A percentile compares a stretch with the other conserved stretches of the same genome.
These are phyloP conservation scores for Bergia sp. DNA, from an alignment of 92 coral and sea anemone species.

Conservation along the genomic window DNA sequence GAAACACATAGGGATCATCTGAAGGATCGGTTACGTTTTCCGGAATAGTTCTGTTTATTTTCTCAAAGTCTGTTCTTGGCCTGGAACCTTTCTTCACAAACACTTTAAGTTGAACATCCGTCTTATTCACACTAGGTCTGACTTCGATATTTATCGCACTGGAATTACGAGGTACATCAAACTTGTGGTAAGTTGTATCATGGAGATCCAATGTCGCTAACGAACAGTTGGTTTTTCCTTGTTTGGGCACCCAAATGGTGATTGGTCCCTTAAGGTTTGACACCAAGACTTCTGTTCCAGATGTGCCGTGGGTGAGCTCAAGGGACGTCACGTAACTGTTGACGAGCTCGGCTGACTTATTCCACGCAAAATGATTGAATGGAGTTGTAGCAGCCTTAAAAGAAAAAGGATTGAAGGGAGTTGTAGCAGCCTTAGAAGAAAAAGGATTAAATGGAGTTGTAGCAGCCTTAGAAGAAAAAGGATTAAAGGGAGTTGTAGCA, in stretches of 20 bases:
- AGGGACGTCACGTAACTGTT: slow-evolving; percentile 43
- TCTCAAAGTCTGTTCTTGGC: slow-evolving; percentile 36
- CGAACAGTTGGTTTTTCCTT: slow-evolving; percentile 7
- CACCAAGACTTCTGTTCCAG: slow-evolving; percentile 35
- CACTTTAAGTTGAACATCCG: slow-evolving; percentile 26
- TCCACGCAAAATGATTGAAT: slow-evolving; percentile 42
- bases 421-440: too few species aligned
- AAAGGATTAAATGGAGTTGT: too few species aligned
- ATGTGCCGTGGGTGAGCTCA: slow-evolving; percentile 32
- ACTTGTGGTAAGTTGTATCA: slow-evolving; percentile 12
- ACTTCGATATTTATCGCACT: slow-evolving; percentile 46
- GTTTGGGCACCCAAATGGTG: slow-evolving; percentile 39
- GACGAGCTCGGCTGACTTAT: slow-evolving; percentile 39
- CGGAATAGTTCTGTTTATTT: slow-evolving; percentile 33
- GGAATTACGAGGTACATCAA: slow-evolving; percentile 42
- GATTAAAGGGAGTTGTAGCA: too few species aligned
- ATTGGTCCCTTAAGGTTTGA: slow-evolving; percentile 42
- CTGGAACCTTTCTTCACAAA: slow-evolving; percentile 45
- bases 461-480: too few species aligned
- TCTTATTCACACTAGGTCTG: slow-evolving; percentile 15
- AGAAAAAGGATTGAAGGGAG: neutral
- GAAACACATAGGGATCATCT: slow-evolving; percentile 38
- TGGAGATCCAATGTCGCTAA: neutral
- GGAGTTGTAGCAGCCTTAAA: slow-evolving; percentile 46
- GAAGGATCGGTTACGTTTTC: slow-evolving; percentile 36